Evolutionary conservation across 2,797 vertebrate genomes (phyloP), one percentile per base, ranked within the genome.

Genomic region (Pteropus rufus): DNA sequence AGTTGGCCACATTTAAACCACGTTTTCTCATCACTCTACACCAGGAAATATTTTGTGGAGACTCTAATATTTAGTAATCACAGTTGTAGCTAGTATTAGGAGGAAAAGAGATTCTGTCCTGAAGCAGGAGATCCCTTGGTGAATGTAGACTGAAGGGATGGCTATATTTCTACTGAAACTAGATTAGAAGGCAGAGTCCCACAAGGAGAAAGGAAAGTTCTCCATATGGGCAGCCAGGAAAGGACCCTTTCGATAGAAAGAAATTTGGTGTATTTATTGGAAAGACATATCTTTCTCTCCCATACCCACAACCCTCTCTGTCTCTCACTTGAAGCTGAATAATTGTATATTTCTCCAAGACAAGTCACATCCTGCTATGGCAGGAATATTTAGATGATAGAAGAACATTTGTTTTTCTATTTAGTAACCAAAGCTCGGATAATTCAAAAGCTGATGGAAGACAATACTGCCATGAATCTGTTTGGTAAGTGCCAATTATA

Each of bases 391-490:
- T 89, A 79, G 9, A 58, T 75, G 60, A 39, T 36, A 85, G 34
- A 76, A 80, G 19, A 88, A 91, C 93, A 34, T 19, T 34, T 76
- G 7, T 79, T 4, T 80, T 82, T 21, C 24, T 54, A 52, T 85
- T 96, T 91, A 58, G 11, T 85, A 76, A 64, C 52, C 72, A 70
- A 85, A 81, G 26, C 26, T 31, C 75, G 12, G 16, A 15, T n/a
- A 87, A 91, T 93, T 91, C 2, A 62, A 93, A 96, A 83, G 21
- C 69, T 85, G 41, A 94, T 52, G 15, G 12, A 97, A 86, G 46
- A 39, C 46, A 93, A 79, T 60, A 44, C 14, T 76, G 18, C 24
- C n/a, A 80, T 54, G 24, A 34, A 64, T 90, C 5, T 41, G 81
- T 56, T 91, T 93, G 58, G 15, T 62, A 83, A 94, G 36, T 95